Evolutionary conservation across 2,888 invertebrate genomes (phyloP), one percentile per base, ranked within the genome.

Genomic region (Leuctra nigra): DNA sequence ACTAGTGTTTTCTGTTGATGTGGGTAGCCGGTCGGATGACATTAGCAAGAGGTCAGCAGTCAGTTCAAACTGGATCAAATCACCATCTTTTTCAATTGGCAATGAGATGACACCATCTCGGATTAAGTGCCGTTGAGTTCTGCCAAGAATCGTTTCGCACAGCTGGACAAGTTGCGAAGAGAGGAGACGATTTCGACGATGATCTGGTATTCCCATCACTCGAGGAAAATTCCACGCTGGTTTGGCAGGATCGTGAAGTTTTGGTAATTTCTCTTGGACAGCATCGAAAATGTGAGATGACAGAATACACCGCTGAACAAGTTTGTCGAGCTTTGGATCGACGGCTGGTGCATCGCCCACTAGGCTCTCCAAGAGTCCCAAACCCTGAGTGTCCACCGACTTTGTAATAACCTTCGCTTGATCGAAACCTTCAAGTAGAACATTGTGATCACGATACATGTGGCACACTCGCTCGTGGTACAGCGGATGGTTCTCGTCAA

Each of bases 401-500:
- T 93, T 93, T 2, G 89, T 88, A 4, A 94, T 72, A n/a, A 85
- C 73, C 72, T 87, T 84, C 0, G 90, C 90, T 74, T 94, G 93
- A 1, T 77, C 69, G 53, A 86, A 66, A 11, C 91, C 93, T 72
- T 84, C 81, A 22, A 88, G 66, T 2, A 89, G 72, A 7, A 86
- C 82, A 71, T 81, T 83, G 33, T 75, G 71, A 63, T 84, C 80
- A 55, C 73, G 75, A 58, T 80, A 80, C 1, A 77, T 73, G 59
- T 82, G 75, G 64, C 86, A 83, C 4, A 77, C 75, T 59, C 71
- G 73, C 16, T 78, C 71, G 64, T 86, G 81, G 77, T 83, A 87
- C 55, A 84, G 75, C 1, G 84, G 84, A 69, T 86, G 83, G 20
- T 75, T 77, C 59, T 77, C 65, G 66, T 85, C 78, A 13, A 75